phyloP scores from a whole-genome alignment of 2,113 vertebrate genomes.

The Heteronetta atricapilla region DNA sequence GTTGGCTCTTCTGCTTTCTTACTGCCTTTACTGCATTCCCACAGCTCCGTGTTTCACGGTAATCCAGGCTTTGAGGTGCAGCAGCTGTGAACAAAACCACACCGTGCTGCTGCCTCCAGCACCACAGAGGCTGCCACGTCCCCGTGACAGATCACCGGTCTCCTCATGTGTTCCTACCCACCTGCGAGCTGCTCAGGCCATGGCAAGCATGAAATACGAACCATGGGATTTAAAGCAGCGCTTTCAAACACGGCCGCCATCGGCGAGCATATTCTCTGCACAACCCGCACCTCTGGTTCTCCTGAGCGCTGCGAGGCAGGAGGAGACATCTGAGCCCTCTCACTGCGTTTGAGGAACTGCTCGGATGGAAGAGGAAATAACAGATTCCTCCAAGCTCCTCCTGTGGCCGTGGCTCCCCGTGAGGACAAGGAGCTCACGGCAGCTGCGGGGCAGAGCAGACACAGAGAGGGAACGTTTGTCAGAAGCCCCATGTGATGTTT shows the following conservation, averaged over 20 bases:
- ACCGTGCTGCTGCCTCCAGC: fast-evolving
- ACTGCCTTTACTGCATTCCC: background rate
- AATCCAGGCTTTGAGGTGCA: background rate
- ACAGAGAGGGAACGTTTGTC: background rate
- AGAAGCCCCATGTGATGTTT: background rate
- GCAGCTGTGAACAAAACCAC: background rate
- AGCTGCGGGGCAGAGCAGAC: conserved; percentile 51
- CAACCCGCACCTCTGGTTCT: fast-evolving
- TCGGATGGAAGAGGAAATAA: background rate
- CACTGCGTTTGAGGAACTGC: background rate
- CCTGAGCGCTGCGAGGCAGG: fast-evolving
- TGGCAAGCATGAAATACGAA: background rate
- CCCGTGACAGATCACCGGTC: background rate
- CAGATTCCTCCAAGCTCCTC: background rate
- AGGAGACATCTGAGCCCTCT: background rate
- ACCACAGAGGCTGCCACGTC: fast-evolving
- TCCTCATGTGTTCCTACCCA: background rate
- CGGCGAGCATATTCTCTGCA: background rate
- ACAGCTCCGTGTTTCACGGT: background rate
- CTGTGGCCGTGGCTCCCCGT: background rate
- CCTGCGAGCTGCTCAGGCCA: fast-evolving
- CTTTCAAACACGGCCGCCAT: fast-evolving
- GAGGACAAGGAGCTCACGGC: background rate
- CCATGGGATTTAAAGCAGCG: fast-evolving
- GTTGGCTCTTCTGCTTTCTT: background rate